Evolutionary conservation across 2,888 invertebrate species (phyloP).

Genomic region (Trachelus stipa): DNA sequence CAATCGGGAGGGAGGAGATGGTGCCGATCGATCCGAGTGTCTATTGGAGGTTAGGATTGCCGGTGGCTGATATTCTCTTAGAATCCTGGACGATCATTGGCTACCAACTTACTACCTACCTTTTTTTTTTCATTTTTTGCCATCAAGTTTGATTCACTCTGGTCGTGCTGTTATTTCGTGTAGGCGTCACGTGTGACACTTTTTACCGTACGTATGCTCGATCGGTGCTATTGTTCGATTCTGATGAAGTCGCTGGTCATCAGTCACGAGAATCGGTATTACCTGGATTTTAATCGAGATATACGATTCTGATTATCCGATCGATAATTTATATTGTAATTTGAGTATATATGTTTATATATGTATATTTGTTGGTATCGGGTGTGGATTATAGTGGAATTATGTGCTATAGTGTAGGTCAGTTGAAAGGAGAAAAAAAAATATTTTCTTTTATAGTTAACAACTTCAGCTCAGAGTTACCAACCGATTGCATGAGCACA

Average conservation of each 20-base stretch:
- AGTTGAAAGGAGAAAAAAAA: background rate
- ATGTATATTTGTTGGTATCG: background rate
- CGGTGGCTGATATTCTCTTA: too few species aligned
- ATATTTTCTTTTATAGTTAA: slow-evolving; percentile 43
- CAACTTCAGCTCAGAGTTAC: slow-evolving; percentile 53
- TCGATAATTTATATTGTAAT: background rate
- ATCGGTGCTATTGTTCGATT: slow-evolving; percentile 19
- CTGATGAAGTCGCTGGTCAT: slow-evolving; percentile 1
- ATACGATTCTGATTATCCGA: background rate
- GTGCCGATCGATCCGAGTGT: slow-evolving; percentile 1
- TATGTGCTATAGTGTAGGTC: background rate
- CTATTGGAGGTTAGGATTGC: background rate
- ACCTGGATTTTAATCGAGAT: background rate
- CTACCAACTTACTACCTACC: too few species aligned
- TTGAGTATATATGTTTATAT: background rate
- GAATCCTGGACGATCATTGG: too few species aligned
- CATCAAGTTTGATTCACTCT: too few species aligned
- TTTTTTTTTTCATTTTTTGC: too few species aligned
- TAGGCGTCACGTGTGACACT: background rate
- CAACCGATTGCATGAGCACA: slow-evolving; percentile 48
- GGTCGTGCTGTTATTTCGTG: too few species aligned
- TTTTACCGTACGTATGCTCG: background rate
- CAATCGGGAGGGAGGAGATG: background rate
- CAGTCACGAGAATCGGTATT: slow-evolving; percentile 4
- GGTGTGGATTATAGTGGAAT: background rate